Evolutionary conservation across 2,888 invertebrate genomes (phyloP), one percentile per base, ranked within the genome.

Genomic region (Steinernema hermaphroditum): DNA sequence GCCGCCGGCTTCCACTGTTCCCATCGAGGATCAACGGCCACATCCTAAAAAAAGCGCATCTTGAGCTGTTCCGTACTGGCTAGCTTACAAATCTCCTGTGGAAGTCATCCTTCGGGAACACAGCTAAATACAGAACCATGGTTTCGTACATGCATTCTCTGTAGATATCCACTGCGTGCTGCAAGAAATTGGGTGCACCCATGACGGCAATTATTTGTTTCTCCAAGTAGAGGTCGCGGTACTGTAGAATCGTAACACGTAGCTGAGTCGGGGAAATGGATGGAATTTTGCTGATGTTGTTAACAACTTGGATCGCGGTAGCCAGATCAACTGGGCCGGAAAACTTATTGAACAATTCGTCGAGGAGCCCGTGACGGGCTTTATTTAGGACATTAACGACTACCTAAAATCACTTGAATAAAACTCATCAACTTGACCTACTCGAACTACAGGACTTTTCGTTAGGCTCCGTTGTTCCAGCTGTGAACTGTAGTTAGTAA

Each of bases 111-210:
- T 85, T 83, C 2, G 85, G 85, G 68, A 85, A 85, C 14, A 85
- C 85, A 14, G 85, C 85, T 19, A 84, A 75, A 73, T 84, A 85
- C 14, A 85, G 76, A 9, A 85, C 84, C 68, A 85, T 81, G 14
- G 85, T 85, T 74, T 85, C 85, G 73, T 85, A 84, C 85, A 85
- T 85, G 74, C 83, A 82, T 16, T 81, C 81, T 44, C 81, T 74
- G 75, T 85, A 85, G 69, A 84, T 77, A 57, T 86, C 84, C 50
- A 85, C 83, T 0, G 82, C 80, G 49, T 81, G 80, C 6, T 82
- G 76, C 22, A 79, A 75, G 73, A 81, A 81, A 41, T 86, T 85
- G 14, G 79, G 76, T 62, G 84, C 79, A 57, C 82, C 84, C 78
- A 83, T 77, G 29, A 82, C 77, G 27, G 81, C 81, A 8, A 80